Base-by-base conservation (phyloP, 2,113 vertebrate genomes). In the Bagarius yarrelli region DNA sequence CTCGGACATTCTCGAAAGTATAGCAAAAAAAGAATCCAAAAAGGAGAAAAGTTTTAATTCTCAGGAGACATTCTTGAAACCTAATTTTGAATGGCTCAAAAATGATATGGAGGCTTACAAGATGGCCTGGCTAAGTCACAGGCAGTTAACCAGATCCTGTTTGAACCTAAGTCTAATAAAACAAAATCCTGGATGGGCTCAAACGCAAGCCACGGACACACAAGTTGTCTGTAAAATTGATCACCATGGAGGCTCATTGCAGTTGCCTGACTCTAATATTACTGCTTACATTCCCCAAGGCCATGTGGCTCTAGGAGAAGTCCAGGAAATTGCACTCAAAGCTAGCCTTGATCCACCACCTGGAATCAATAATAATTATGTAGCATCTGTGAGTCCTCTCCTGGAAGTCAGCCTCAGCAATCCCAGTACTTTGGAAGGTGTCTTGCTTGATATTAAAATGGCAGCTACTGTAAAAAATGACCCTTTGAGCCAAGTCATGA, bases 121-220 rank as follows among this genome's bases (percentile, higher is more conserved):
- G 87, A 94, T 95, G 94, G 96, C 96, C 78, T 99, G 98, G 98
- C 77, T 99, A 88, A 98, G 94, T 88, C 96, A 97, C 72, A 92
- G 96, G 52, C 96, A 98, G 79, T 90, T 99, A 16, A 95, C 96
- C 0, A 92, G 96, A 4, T 98, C 98, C 30, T 98, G 96, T 74
- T 83, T 98, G 70, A 95, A 98, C 90, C 91, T 98, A 75, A 95
- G 95, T 80, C 87, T 93, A 75, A 94, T 96, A 81, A 96, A 94
- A 84, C 95, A 95, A 70, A 98, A 94, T 84, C 96, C 91, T 3
- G 98, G 98, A 19, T 99, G 98, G 98, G 95, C 96, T 77, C 98
- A 99, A 90, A 99, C 96, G 0, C 98, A 99, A 88, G 93, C 95
- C 73, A 91, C 95, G 8, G 94, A 95, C 81, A 94, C 92, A 50